Base-by-base conservation (phyloP, 2,888 invertebrate species). In the Cloeon dipterum region DNA sequence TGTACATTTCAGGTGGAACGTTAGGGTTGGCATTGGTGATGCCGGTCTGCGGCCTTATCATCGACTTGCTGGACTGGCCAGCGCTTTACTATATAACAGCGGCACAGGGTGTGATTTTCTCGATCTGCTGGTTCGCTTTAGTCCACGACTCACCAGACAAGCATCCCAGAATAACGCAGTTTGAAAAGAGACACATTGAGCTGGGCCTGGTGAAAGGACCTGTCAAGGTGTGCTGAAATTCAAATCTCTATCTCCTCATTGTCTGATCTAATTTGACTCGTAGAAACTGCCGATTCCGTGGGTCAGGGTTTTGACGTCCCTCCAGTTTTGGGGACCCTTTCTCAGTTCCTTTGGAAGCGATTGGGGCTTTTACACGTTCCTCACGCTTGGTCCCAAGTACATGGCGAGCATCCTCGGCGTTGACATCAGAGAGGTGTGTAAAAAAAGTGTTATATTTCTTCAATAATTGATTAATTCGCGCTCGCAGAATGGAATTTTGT, bases 1-100 rank as follows among this genome's bases (percentile, higher is more conserved):
- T n/a, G n/a, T n/a, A n/a, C n/a, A n/a, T n/a, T n/a, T n/a, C 29
- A 29, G 29, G 29, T 11, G 29, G 29, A 7, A 11, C 29, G 5
- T 16, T 29, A 29, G 29, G 29, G 7, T 29, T 29, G 5, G 56
- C 63, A 18, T 42, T 58, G 2, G 52, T 52, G 4, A 49, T 57
- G 42, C 29, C 29, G 7, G 13, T 29, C n/a, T 29, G 29, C n/a
- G 29, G 29, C 8, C n/a, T 29, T 29, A 14, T 29, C 5, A 29
- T 29, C n/a, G 8, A n/a, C 13, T 7, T 10, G 29, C 29, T 29
- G 5, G 29, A 29, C n/a, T 29, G 29, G 29, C 13, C 8, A 13
- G 14, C 14, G 5, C 29, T 29, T 16, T 29, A 14, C 14, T 56
- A 57, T 1, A 42, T 57, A 32, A 49, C 55, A n/a, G 29, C 29